Evolutionary conservation across 2,888 invertebrate species (phyloP).

Genomic region (Doris montereyensis): DNA sequence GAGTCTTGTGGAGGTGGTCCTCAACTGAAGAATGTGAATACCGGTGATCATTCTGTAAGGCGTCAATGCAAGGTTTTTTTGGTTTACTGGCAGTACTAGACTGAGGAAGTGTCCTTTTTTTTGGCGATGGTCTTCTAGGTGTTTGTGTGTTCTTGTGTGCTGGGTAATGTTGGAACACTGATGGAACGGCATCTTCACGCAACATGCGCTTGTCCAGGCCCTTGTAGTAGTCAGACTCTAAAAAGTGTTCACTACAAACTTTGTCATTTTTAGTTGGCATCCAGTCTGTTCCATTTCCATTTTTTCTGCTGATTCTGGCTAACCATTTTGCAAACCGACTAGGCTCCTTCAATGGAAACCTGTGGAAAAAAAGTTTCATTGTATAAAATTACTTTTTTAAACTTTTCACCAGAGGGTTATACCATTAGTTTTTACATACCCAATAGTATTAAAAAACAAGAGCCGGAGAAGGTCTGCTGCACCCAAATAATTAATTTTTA

Average conservation of each 20-base stretch:
- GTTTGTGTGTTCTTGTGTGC: neutral
- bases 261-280: neutral
- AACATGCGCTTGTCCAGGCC: neutral
- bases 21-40: neutral
- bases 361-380: too few species aligned
- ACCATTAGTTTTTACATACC: too few species aligned
- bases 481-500: too few species aligned
- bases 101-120: too few species aligned
- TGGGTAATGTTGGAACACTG: slow-evolving; percentile 1
- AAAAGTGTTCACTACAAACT: slow-evolving; percentile 21
- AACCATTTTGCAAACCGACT: too few species aligned
- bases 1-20: neutral
- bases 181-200: slow-evolving; percentile 3
- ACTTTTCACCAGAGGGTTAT: too few species aligned
- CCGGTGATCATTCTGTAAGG: neutral
- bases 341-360: too few species aligned
- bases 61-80: neutral
- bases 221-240: neutral
- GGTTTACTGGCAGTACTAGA: neutral
- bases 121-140: neutral
- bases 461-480: too few species aligned
- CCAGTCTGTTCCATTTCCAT: too few species aligned
- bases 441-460: too few species aligned
- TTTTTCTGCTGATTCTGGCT: too few species aligned
- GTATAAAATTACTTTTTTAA: too few species aligned